A percentile compares a stretch with the other conserved stretches of the same genome.
These are phyloP conservation scores for Bembecia ichneumoniformis DNA, from an alignment of 2,888 invertebrate genomes.

Conservation along the genomic window DNA sequence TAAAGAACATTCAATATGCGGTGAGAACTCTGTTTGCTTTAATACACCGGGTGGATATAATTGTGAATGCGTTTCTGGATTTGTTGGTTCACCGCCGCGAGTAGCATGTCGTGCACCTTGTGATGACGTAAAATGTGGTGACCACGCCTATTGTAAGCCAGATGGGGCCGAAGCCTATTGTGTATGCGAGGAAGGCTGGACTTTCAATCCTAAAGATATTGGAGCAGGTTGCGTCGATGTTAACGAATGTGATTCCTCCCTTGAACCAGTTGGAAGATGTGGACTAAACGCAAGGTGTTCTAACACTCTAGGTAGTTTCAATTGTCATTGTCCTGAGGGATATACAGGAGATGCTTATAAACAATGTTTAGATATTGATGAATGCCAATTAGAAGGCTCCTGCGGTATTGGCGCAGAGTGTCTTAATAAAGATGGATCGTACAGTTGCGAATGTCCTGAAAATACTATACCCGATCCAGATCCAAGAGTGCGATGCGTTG, in stretches of 20 bases:
- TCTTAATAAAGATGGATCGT: constrained; percentile 82
- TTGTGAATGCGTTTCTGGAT: constrained; percentile 87
- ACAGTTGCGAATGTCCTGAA: constrained; percentile 84
- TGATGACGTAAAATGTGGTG: constrained; percentile 90
- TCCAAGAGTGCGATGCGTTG: constrained; percentile 84
- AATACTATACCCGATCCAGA: constrained; percentile 88
- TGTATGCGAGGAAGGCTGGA: constrained; percentile 94
- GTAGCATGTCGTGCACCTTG: constrained; percentile 90
- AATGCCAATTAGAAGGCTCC: constrained; percentile 78
- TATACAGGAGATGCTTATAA: constrained; percentile 88
- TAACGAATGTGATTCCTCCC: constrained; percentile 87
- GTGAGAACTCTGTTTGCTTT: constrained; percentile 81
- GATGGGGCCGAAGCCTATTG: constrained; percentile 92
- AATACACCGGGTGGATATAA: constrained; percentile 86
- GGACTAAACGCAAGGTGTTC: constrained; percentile 87
- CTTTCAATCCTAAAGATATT: constrained; percentile 90
- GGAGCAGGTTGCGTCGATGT: constrained; percentile 93
- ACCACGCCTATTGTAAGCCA: constrained; percentile 90
- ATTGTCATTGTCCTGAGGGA: constrained; percentile 87
- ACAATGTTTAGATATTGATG: constrained; percentile 87
- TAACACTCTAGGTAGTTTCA: constrained; percentile 84
- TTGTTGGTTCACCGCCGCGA: constrained; percentile 85
- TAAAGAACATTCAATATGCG: constrained; percentile 72
- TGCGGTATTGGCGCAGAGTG: constrained; percentile 89
- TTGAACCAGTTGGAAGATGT: constrained; percentile 86